Percentiles rank a stretch among this genome's conserved stretches.
Evolutionary conservation across 2,113 vertebrate species (phyloP).

Genomic region (Mellivora capensis): DNA sequence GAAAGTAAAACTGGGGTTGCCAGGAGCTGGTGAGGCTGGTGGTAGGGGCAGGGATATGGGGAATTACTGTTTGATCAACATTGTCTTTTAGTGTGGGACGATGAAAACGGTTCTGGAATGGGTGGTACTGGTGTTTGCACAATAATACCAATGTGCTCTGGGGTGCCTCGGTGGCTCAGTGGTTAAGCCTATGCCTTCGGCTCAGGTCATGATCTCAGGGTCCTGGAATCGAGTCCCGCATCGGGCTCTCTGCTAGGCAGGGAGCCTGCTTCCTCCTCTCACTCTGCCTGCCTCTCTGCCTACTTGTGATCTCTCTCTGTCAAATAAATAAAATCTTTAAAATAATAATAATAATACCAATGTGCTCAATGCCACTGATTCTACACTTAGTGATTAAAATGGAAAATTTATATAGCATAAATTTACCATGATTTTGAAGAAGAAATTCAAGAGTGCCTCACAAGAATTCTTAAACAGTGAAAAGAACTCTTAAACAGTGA

Average conservation of each 20-base stretch:
- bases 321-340: no score
- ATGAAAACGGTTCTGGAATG: no score
- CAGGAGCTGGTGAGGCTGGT: fast-evolving
- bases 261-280: no score
- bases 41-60: not conserved
- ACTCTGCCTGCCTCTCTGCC: no score
- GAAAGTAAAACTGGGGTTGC: not conserved
- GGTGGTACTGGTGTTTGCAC: no score
- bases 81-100: not conserved
- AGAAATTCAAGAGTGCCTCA: not conserved
- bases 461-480: not conserved
- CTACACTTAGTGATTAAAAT: not conserved
- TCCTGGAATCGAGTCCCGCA: no score
- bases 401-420: not conserved
- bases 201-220: no score
- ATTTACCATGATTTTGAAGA: not conserved
- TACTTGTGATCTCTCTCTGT: no score
- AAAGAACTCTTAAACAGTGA: not conserved
- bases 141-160: not conserved
- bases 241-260: no score
- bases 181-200: no score
- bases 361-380: not conserved
- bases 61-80: not conserved
- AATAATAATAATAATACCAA: not conserved
- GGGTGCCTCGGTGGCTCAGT: no score